phyloP scores from a whole-genome alignment of 2,797 vertebrate species.

The Darevskia nairensis region DNA sequence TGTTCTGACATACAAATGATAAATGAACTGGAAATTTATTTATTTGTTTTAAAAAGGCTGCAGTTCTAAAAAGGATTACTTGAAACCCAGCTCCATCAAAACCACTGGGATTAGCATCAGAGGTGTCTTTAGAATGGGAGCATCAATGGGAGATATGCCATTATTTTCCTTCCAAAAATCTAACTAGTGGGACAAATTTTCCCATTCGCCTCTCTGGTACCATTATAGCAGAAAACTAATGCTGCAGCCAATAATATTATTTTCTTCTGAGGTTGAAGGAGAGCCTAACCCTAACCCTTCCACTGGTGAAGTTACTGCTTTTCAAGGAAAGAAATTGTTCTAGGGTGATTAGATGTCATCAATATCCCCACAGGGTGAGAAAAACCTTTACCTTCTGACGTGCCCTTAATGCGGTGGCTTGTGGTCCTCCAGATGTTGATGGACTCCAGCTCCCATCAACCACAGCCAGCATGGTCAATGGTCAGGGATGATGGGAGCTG shows the following conservation, averaged over 20 bases:
- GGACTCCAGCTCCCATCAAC: too few species aligned
- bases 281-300: background rate
- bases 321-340: background rate
- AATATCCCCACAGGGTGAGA: background rate
- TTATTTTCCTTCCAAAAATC: background rate
- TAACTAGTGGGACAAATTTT: too few species aligned
- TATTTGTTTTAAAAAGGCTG: too few species aligned
- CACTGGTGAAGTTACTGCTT: background rate
- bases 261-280: too few species aligned
- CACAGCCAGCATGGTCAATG: too few species aligned
- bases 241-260: background rate
- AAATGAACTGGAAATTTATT: background rate
- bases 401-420: background rate
- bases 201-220: background rate
- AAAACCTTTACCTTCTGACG: background rate
- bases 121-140: background rate
- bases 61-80: background rate
- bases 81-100: background rate
- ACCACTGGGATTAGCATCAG: background rate
- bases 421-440: too few species aligned
- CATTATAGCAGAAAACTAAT: too few species aligned
- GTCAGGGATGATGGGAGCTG: too few species aligned
- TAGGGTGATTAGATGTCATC: background rate
- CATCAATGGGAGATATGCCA: background rate
- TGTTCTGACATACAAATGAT: background rate